Evolutionary conservation across 2,888 invertebrate genomes (phyloP).

Genomic region (Campoplex nolae): DNA sequence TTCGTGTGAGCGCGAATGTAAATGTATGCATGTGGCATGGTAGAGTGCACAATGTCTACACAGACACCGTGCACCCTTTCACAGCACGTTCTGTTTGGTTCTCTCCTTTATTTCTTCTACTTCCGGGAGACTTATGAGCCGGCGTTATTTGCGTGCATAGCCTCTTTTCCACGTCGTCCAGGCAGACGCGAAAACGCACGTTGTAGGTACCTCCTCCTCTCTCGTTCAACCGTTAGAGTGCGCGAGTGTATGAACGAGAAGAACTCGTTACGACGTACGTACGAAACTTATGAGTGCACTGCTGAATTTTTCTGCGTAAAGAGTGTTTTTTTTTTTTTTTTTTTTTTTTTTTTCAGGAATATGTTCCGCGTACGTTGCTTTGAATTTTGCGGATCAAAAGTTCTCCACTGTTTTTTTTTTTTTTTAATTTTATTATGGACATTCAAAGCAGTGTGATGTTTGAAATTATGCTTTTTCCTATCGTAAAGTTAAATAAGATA

Average conservation of each 20-base stretch:
- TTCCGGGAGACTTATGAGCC: constrained; percentile 47
- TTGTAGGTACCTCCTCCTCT: neutral
- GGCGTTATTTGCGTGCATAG: constrained; percentile 44
- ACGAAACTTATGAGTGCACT: constrained; percentile 16
- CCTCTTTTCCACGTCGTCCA: neutral
- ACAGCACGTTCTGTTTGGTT: neutral
- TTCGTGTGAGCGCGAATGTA: neutral
- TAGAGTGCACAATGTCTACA: constrained; percentile 23
- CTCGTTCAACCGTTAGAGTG: neutral
- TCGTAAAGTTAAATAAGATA: neutral
- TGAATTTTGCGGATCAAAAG: neutral
- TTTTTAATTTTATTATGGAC: neutral
- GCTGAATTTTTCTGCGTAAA: constrained; percentile 16
- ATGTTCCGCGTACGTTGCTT: neutral
- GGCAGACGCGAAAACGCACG: constrained; percentile 1
- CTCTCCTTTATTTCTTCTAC: constrained; percentile 49
- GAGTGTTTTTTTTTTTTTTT: constrained; percentile 4
- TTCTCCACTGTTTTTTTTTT: neutral
- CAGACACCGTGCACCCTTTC: constrained; percentile 13
- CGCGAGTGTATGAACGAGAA: constrained; percentile 13
- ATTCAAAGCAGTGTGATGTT: neutral
- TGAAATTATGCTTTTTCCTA: neutral
- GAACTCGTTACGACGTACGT: constrained; percentile 36
- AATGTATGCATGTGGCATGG: neutral
- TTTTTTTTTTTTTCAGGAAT: constrained; percentile 12